Percentiles rank a stretch among this genome's conserved stretches.
Evolutionary conservation across 2,797 vertebrate species (phyloP).

Genomic region (Propithecus deckenii): DNA sequence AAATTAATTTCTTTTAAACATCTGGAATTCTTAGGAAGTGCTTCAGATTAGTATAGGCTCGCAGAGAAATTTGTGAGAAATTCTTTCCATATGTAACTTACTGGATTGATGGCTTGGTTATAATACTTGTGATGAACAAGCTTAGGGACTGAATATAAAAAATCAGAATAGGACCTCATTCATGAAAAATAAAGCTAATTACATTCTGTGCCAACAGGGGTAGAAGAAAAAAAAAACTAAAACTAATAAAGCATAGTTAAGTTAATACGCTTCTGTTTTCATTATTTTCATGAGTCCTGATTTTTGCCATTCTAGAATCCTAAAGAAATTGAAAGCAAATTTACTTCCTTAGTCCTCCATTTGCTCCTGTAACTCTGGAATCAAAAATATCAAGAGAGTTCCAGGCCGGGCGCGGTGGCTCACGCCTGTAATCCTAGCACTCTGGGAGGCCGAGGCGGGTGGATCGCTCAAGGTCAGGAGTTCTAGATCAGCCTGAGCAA

Average conservation of each 20-base stretch:
- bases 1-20: slow-evolving; percentile 76
- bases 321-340: slow-evolving; percentile 55
- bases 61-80: slow-evolving; percentile 68
- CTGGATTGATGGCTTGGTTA: slow-evolving; percentile 68
- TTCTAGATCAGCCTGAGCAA: too few species aligned
- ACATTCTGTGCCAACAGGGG: too few species aligned
- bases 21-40: slow-evolving; percentile 78
- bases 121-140: slow-evolving; percentile 71
- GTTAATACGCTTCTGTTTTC: slow-evolving; percentile 44
- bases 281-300: slow-evolving; percentile 74
- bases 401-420: too few species aligned
- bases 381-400: neutral
- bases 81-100: slow-evolving; percentile 78
- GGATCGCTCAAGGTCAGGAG: too few species aligned
- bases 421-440: too few species aligned
- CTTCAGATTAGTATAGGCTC: slow-evolving; percentile 65
- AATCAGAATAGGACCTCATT: slow-evolving; percentile 71
- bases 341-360: slow-evolving; percentile 29
- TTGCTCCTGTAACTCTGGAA: slow-evolving; percentile 26
- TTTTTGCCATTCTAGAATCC: slow-evolving; percentile 74
- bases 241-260: neutral
- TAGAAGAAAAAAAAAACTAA: neutral
- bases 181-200: slow-evolving; percentile 74
- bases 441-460: too few species aligned
- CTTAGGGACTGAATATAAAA: slow-evolving; percentile 74